Evolutionary conservation across 2,113 vertebrate genomes (phyloP).

Genomic region (Oriolus oriolus): DNA sequence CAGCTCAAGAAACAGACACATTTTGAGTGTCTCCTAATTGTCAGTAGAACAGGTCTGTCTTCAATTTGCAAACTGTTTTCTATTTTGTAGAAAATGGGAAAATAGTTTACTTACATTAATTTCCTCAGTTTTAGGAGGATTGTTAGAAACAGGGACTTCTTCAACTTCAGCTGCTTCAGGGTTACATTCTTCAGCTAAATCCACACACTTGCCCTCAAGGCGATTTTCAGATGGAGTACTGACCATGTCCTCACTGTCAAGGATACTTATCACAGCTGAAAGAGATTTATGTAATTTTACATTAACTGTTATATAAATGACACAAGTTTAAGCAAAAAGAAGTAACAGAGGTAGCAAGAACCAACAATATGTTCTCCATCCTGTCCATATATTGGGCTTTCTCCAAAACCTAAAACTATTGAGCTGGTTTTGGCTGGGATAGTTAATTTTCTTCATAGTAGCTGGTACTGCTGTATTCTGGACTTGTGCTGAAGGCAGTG

Average conservation of each 20-base stretch:
- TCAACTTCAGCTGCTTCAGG: constrained; percentile 76
- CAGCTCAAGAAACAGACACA: neutral
- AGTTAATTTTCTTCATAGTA: neutral
- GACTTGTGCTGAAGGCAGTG: neutral
- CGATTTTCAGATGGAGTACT: constrained; percentile 65
- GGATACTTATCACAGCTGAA: constrained; percentile 77
- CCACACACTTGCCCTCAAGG: constrained; percentile 37
- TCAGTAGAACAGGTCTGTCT: neutral
- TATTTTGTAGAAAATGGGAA: neutral
- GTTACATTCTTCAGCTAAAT: constrained; percentile 61
- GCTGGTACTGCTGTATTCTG: neutral
- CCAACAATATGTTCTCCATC: neutral
- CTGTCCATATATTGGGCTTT: neutral
- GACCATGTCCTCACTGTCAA: constrained; percentile 74
- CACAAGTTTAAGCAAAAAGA: neutral
- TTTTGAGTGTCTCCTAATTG: neutral
- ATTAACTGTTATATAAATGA: neutral
- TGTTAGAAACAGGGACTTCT: neutral
- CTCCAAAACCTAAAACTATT: neutral
- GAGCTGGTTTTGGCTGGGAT: neutral
- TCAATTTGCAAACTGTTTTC: neutral
- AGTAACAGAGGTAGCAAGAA: neutral
- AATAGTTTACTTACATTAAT: constrained; percentile 63
- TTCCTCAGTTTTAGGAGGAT: constrained; percentile 44
- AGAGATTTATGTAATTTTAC: neutral